Conservation (phyloP, 2,888 invertebrate species). For the Tortrix viridana region DNA sequence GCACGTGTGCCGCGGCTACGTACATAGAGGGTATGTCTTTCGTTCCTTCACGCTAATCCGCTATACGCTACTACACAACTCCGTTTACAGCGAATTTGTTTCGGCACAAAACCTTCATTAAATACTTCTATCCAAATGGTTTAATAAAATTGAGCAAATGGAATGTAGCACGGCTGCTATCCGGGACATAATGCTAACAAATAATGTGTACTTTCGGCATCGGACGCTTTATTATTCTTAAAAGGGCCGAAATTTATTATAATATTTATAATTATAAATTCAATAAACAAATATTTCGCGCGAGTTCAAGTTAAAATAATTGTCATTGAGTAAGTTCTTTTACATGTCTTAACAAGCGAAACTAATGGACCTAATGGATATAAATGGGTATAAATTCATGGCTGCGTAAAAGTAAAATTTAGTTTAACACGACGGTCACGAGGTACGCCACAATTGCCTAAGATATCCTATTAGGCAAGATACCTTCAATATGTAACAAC, state of each 20-base stretch:
- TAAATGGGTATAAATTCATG: conserved; percentile 6
- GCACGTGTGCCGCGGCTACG: background rate
- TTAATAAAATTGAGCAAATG: conserved; percentile 38
- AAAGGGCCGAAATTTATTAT: too few relatives aligned
- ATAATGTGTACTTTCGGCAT: conserved; percentile 4
- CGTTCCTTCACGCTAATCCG: conserved; percentile 4
- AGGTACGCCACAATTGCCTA: conserved; percentile 13
- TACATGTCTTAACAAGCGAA: conserved; percentile 3
- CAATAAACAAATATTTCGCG: too few relatives aligned
- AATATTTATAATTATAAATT: too few relatives aligned
- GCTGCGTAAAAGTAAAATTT: conserved; percentile 11
- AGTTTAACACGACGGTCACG: conserved; percentile 14
- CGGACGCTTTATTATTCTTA: background rate
- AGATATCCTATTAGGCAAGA: conserved; percentile 2
- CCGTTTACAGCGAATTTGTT: conserved; percentile 4
- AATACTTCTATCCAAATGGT: conserved; percentile 6
- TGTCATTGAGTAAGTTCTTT: conserved; percentile 4
- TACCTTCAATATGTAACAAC: conserved; percentile 19
- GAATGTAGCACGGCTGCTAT: conserved; percentile 16
- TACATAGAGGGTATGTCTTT: background rate
- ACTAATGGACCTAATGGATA: conserved; percentile 9
- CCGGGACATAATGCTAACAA: conserved; percentile 1
- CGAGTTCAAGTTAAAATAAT: background rate
- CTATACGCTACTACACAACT: conserved; percentile 26
- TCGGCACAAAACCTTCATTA: conserved; percentile 20